Base-by-base conservation (phyloP, 2,888 invertebrate species). In the Watsonalla cultraria region DNA sequence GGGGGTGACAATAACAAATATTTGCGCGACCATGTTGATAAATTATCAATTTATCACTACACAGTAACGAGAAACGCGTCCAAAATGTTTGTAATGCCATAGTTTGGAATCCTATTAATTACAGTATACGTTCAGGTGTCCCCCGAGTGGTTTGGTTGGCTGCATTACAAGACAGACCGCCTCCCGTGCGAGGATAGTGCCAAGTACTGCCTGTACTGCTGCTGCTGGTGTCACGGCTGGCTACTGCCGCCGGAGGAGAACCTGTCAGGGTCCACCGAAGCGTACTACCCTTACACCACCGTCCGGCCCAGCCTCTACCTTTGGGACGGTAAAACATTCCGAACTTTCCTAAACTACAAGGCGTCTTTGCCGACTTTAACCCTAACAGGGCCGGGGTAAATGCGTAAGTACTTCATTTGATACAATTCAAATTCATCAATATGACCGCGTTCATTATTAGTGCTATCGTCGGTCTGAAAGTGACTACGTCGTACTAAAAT, bases 71-170 rank as follows among this genome's bases (percentile, higher is more conserved):
- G n/a, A n/a, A n/a, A n/a, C n/a, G n/a, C n/a, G n/a, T n/a, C n/a
- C n/a, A n/a, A n/a, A n/a, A n/a, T n/a, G n/a, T n/a, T n/a, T n/a
- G n/a, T n/a, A n/a, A n/a, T n/a, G n/a, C n/a, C n/a, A n/a, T n/a
- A n/a, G n/a, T n/a, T n/a, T n/a, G n/a, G n/a, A n/a, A n/a, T n/a
- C n/a, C n/a, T n/a, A n/a, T n/a, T n/a, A n/a, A n/a, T n/a, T n/a
- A n/a, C n/a, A n/a, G n/a, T n/a, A n/a, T n/a, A n/a, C n/a, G 34
- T 35, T 34, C 52, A 98, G 93, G 93, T 99, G 47, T 95, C 98
- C 0, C 93, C 98, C 0, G 98, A 99, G 80, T 99, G 99, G 99
- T 98, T 81, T 78, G 97, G 98, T 37, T 99, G 99, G 99, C 91
- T 99, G 72, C 99, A 99, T 84, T 96, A 99, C 84, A 98, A 98